These are phyloP conservation scores for Beris morrisii DNA, from an alignment of 2,888 invertebrate genomes.

Conservation along the genomic window DNA sequence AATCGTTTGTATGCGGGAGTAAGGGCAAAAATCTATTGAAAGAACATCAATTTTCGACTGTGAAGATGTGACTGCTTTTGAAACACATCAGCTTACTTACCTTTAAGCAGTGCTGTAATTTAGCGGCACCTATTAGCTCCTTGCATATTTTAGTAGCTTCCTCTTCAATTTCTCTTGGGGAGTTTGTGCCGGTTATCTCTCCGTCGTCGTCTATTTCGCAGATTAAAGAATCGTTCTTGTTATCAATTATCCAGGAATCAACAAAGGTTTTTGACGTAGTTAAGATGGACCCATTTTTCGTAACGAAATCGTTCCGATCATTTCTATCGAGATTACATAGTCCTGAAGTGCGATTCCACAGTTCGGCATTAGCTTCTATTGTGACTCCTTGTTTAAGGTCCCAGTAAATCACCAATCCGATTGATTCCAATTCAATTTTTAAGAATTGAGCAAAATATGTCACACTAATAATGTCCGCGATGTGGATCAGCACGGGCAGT, in stretches of 20 bases:
- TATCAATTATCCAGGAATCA: constrained; percentile 52
- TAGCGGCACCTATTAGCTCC: constrained; percentile 64
- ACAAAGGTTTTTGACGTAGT: constrained; percentile 52
- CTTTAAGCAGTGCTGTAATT: constrained; percentile 66
- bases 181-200: constrained; percentile 48
- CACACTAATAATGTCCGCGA: constrained; percentile 69
- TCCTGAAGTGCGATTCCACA: constrained; percentile 81
- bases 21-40: no score
- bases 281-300: constrained; percentile 61
- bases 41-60: no score
- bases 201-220: constrained; percentile 49
- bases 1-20: no score
- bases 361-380: constrained; percentile 66
- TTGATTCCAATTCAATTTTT: constrained; percentile 66
- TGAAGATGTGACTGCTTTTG: no score
- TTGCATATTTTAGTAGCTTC: constrained; percentile 65
- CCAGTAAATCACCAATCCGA: constrained; percentile 75
- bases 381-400: constrained; percentile 69
- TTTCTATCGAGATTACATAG: constrained; percentile 76
- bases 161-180: constrained; percentile 45
- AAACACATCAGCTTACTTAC: constrained; percentile 26
- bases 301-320: constrained; percentile 67
- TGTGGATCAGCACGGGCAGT: constrained; percentile 71
- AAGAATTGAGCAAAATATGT: constrained; percentile 72
- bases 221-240: constrained; percentile 42